These are phyloP conservation scores for Cecidostiba fungosa DNA, from an alignment of 2,888 invertebrate species.

Conservation along the genomic window DNA sequence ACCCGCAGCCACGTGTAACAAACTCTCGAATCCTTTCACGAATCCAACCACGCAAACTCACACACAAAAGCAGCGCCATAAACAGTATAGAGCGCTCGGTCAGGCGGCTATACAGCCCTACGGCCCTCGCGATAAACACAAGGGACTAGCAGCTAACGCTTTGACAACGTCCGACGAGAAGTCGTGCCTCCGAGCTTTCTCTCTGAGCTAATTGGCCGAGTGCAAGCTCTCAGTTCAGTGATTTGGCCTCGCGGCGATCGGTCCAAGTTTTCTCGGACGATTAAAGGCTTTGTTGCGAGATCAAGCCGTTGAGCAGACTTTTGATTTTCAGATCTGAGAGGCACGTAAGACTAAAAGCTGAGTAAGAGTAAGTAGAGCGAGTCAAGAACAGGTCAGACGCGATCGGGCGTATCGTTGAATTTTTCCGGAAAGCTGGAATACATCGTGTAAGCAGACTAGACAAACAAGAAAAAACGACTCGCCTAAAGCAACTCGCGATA, in stretches of 20 bases:
- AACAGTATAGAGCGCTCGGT: neutral
- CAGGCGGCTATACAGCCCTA: neutral
- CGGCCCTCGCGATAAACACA: neutral
- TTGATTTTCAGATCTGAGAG: neutral
- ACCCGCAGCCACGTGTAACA: neutral
- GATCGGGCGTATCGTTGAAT: neutral
- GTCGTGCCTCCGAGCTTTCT: slow-evolving; percentile 1
- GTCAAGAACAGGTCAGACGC: neutral
- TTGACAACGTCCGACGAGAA: neutral
- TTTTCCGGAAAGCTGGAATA: neutral
- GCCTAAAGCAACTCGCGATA: slow-evolving; percentile 38
- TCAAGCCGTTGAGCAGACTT: neutral
- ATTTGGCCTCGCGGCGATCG: slow-evolving; percentile 9
- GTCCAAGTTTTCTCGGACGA: neutral
- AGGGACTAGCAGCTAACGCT: neutral
- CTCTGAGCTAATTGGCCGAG: neutral
- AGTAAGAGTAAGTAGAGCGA: neutral
- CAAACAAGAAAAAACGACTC: neutral
- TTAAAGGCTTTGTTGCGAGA: neutral
- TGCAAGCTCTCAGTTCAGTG: neutral
- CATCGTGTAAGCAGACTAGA: neutral
- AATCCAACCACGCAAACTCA: neutral
- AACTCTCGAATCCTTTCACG: neutral
- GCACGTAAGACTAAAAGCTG: too few species aligned
- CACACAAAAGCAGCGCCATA: neutral